Percentiles rank a stretch among this genome's conserved stretches.
Evolutionary conservation across 2,888 invertebrate species (phyloP).

Genomic region (Globia sparganii): DNA sequence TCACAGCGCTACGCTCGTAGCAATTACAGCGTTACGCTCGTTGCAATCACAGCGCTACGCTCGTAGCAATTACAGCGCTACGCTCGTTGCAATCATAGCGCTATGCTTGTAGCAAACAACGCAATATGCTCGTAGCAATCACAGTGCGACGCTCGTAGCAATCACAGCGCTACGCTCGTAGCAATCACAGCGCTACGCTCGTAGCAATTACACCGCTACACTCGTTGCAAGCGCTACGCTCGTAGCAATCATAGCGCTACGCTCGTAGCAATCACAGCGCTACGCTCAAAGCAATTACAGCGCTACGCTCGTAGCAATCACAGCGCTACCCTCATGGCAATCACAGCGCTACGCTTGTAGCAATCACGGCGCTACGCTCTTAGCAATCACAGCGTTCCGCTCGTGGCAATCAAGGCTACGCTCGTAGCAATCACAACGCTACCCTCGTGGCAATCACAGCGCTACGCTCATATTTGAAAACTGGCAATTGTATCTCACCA

Average conservation of each 20-base stretch:
- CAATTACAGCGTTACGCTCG: no score
- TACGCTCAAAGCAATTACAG: conserved; percentile 9
- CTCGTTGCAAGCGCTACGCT: conserved; percentile 8
- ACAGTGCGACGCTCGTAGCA: conserved; percentile 19
- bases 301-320: conserved; percentile 16
- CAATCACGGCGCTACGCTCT: no score
- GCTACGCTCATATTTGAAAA: background rate
- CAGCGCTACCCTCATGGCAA: conserved; percentile 1
- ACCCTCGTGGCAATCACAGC: conserved; percentile 3
- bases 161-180: no score
- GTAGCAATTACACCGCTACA: conserved; percentile 26
- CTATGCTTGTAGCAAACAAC: conserved; percentile 6
- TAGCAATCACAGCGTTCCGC: conserved; percentile 22
- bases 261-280: conserved; percentile 4
- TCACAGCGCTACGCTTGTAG: conserved; percentile 3
- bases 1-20: conserved; percentile 23
- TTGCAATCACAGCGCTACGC: background rate
- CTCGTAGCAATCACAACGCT: no score
- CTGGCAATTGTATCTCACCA: background rate
- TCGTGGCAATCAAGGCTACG: no score
- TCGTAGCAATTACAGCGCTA: no score
- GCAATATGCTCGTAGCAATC: conserved; percentile 30
- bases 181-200: conserved; percentile 3
- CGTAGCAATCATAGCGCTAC: no score
- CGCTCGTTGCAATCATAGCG: conserved; percentile 3